Base-by-base conservation (phyloP, 2,888 invertebrate genomes). In the Scaptodrosophila latifasciaeformis region DNA sequence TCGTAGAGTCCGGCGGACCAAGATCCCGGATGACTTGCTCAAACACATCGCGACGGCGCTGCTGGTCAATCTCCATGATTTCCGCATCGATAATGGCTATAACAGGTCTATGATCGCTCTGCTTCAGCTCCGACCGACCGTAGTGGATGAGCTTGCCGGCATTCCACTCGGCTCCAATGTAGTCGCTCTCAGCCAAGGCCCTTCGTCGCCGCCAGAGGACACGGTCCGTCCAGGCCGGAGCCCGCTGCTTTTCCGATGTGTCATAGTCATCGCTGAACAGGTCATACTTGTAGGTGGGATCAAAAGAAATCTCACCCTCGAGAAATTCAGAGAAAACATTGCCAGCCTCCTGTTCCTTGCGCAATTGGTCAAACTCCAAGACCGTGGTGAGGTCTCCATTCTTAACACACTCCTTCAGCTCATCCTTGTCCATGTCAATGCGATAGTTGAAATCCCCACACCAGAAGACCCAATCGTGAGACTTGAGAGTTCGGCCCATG, bases 401-500 rank as follows among this genome's bases (percentile, higher is more conserved):
- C 52, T 91, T 90, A 1, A 97, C 90, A 59, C 95, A 88, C 55
- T 94, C 92, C 81, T 96, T 96, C 59, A 97, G 93, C 83, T 96
- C 96, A 4, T 97, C 97, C 82, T 96, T 96, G 65, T 95, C 93
- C 90, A 99, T 91, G 85, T 99, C 97, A 54, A 99, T 92, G 53
- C 99, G 91, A 84, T 99, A 99, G 86, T 99, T 99, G 86, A 99
- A 99, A 88, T 99, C 99, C 0, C 99, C 99, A 85, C 98, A 96
- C 99, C 99, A 99, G 87, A 99, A 98, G 1, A 99, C 92, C 85
- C 97, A 98, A 87, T 99, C 99, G 84, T 99, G 99, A 1, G 96
- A 95, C 85, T 95, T 94, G 4, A 99, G 87, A 0, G 94, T 93
- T 57, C 96, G 90, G 7, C 96, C 96, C 94, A 96, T 95, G 1